Conservation (phyloP, 2,113 vertebrate species). For the Sula dactylatra region DNA sequence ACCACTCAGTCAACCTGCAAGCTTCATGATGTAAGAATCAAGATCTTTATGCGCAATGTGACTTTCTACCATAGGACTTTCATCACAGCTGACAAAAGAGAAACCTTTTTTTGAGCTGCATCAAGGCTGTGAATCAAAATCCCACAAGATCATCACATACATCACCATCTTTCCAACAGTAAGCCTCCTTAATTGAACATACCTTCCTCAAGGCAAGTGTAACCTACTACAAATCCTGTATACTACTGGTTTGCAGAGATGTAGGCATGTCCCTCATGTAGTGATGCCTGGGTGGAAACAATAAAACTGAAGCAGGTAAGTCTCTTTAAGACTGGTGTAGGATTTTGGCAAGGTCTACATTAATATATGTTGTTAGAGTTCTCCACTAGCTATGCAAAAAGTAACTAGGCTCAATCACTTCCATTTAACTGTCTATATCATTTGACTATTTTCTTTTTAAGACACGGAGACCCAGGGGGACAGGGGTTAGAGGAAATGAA, state of each 20-base stretch:
- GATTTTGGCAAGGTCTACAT: background rate
- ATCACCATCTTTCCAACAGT: background rate
- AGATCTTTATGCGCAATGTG: background rate
- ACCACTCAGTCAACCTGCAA: background rate
- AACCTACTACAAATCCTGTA: background rate
- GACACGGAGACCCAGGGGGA: fast-evolving
- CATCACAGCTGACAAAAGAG: background rate
- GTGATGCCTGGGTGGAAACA: background rate
- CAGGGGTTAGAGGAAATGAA: background rate
- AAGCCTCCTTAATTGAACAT: background rate
- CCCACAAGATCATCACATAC: background rate
- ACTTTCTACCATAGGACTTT: background rate
- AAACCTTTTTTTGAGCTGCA: background rate
- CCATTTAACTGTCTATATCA: background rate
- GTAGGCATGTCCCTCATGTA: background rate
- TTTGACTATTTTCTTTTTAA: background rate
- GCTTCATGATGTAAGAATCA: background rate
- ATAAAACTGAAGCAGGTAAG: background rate
- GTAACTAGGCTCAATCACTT: background rate
- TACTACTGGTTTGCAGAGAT: background rate
- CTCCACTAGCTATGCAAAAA: background rate
- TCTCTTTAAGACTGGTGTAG: background rate
- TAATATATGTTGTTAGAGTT: background rate
- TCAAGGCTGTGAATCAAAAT: background rate
- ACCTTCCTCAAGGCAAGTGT: background rate